Evolutionary conservation across 1,140 invertebrate species (phyloP), one percentile per base, ranked within the genome.

Genomic region (Ooceraea biroi): DNA sequence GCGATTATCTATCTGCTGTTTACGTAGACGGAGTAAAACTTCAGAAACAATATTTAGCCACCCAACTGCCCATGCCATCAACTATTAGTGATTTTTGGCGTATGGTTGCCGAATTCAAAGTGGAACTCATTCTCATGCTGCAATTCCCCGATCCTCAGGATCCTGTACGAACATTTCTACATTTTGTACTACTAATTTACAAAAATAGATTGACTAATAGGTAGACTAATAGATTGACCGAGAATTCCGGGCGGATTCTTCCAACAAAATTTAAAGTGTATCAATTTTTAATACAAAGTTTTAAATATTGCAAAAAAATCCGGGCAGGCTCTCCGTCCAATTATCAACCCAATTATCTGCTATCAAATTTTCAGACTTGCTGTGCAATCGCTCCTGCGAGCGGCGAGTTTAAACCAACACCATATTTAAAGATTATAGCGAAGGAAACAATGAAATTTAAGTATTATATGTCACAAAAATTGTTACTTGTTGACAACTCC

Each of bases 81-180:
- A 99, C 98, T 68, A 97, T 97, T 92, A 95, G 95, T 55, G 98
- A 99, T 95, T 99, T 99, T 94, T 99, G 98, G 98, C 96, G 97
- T 90, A 98, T 99, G 98, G 92, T 97, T 22, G 95, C 96, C 76
- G 96, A 97, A 89, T 95, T 96, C 55, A 95, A 95, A 90, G 94
- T 97, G 10, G 94, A 95, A 71, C 95, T 96, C 11, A 94, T 97
- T 22, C 95, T 97, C 17, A 96, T 96, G 95, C 90, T 97, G 2
- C 89, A 92, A 65, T 52, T 77, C 8, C 85, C 87, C 5, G 83
- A 91, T 73, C 65, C 72, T 0, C 41, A 91, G 2, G 91, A 92
- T 68, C 17, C 87, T 25, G 91, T 92, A 84, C 71, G 50, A 55
- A 3, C 7, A 27, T 27, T n/a, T 27, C 63, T 17, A 36, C 2